Percentiles rank a stretch among this genome's conserved stretches.
phyloP scores from a whole-genome alignment of 1,140 invertebrate genomes.

The Aphidius ervi region DNA sequence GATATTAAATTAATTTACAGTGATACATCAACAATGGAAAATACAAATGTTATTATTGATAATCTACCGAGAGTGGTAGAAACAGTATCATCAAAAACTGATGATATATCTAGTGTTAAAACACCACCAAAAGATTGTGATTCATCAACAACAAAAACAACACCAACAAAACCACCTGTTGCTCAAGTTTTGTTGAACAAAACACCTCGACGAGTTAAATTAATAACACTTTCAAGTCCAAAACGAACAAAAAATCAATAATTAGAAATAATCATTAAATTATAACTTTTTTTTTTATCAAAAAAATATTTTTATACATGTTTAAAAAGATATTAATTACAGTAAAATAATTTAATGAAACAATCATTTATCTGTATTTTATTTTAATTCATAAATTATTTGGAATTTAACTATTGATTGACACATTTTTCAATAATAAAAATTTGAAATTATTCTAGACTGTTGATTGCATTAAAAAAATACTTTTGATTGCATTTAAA shows the following conservation, averaged over 20 bases:
- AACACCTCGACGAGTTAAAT: slow-evolving; percentile 63
- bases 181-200: slow-evolving; percentile 44
- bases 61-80: no score
- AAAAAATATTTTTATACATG: slow-evolving; percentile 5
- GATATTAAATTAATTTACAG: slow-evolving; percentile 67
- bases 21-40: slow-evolving; percentile 33
- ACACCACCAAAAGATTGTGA: not conserved
- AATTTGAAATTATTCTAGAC: not conserved
- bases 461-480: no score
- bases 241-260: slow-evolving; percentile 61
- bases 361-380: not conserved
- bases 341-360: slow-evolving; percentile 19
- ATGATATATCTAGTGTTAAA: no score
- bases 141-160: slow-evolving; percentile 26
- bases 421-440: not conserved
- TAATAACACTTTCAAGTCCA: slow-evolving; percentile 72
- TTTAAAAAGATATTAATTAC: slow-evolving; percentile 5
- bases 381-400: no score
- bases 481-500: no score
- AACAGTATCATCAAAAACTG: no score
- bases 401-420: no score
- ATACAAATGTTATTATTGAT: not conserved
- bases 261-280: not conserved
- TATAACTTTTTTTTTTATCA: no score
- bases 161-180: slow-evolving; percentile 34